A percentile compares a stretch with the other conserved stretches of the same genome.
phyloP scores from a whole-genome alignment of 2,113 vertebrate species.

The Apaloderma vittatum region DNA sequence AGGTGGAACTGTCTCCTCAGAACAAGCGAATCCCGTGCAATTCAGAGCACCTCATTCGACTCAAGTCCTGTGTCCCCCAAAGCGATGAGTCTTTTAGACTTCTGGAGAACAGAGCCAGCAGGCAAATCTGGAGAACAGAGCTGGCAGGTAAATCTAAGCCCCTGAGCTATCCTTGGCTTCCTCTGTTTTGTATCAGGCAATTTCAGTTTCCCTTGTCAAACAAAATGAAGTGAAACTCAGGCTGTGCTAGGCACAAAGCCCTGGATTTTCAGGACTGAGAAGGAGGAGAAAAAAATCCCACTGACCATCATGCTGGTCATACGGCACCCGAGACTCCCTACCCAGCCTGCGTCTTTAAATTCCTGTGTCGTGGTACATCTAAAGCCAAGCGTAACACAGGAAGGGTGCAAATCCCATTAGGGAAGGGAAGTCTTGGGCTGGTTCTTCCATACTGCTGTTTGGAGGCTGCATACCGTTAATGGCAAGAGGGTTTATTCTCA shows the following conservation, averaged over 20 bases:
- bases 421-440: not conserved
- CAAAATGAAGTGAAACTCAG: not conserved
- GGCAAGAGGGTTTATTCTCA: not conserved
- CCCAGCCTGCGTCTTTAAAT: not conserved
- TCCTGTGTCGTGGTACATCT: fast-evolving
- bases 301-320: not conserved
- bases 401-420: not conserved
- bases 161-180: not conserved
- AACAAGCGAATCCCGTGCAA: not conserved
- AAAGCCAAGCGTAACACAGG: not conserved
- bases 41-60: not conserved
- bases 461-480: fast-evolving
- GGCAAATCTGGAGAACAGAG: not conserved
- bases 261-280: not conserved
- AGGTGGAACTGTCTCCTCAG: not conserved
- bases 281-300: not conserved
- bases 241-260: not conserved
- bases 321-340: not conserved
- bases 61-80: not conserved
- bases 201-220: not conserved
- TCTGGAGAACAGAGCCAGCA: not conserved
- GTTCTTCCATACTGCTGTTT: not conserved
- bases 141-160: not conserved
- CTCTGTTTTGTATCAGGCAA: not conserved
- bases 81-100: not conserved